Conservation (phyloP, 2,888 invertebrate species). For the Macrostomum cliftonense region DNA sequence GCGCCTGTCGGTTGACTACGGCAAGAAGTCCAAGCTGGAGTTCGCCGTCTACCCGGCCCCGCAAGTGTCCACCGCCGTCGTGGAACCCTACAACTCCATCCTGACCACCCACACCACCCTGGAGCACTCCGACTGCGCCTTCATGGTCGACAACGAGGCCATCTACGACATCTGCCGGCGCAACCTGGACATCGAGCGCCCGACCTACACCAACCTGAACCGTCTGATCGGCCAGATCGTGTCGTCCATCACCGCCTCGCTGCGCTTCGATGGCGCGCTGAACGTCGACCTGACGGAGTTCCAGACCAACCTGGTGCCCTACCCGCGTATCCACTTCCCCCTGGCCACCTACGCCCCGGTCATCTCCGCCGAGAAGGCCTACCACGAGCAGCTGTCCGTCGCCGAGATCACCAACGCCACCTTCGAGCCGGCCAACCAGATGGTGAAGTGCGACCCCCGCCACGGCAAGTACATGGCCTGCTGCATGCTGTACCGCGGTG, state of each 20-base stretch:
- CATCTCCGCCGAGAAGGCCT: constrained; percentile 78
- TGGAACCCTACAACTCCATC: constrained; percentile 88
- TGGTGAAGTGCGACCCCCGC: constrained; percentile 35
- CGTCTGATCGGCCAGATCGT: constrained; percentile 73
- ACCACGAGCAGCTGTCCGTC: constrained; percentile 57
- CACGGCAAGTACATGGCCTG: constrained; percentile 59
- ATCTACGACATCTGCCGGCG: constrained; percentile 68
- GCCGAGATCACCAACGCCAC: constrained; percentile 28
- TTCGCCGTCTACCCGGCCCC: constrained; percentile 80
- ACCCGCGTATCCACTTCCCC: constrained; percentile 62
- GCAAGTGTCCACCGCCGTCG: constrained; percentile 72
- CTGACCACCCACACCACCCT: constrained; percentile 78
- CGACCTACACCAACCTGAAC: constrained; percentile 72
- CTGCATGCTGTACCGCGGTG: constrained; percentile 65
- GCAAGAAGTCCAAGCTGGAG: constrained; percentile 67
- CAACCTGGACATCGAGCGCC: constrained; percentile 62
- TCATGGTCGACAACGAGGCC: constrained; percentile 86
- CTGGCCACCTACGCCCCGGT: constrained; percentile 67
- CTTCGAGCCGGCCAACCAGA: constrained; percentile 28
- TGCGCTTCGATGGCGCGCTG: constrained; percentile 41
- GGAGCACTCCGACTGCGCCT: constrained; percentile 84
- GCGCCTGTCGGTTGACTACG: constrained; percentile 59
- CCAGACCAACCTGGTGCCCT: constrained; percentile 38
- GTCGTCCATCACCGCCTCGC: constrained; percentile 37
- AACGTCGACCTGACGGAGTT: constrained; percentile 43